Conservation (phyloP, 2,113 vertebrate genomes). For the Columba livia region DNA sequence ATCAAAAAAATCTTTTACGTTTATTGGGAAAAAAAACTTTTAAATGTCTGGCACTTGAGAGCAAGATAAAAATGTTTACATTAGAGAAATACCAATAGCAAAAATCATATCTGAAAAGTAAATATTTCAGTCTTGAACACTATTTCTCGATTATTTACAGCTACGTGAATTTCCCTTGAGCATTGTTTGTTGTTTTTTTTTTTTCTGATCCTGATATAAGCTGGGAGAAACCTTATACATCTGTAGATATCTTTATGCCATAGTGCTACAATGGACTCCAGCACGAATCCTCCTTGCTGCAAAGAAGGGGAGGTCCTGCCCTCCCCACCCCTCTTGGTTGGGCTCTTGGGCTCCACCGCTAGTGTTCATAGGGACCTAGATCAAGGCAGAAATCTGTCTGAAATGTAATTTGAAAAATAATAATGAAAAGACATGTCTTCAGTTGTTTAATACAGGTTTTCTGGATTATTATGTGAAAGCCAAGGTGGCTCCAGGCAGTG, state of each 20-base stretch:
- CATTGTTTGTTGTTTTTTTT: not conserved
- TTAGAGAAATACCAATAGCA: conserved; percentile 48
- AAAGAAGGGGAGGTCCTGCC: not conserved
- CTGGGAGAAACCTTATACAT: not conserved
- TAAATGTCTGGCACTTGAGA: not conserved
- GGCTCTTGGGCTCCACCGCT: not conserved
- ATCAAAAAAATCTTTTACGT: not conserved
- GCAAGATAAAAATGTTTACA: conserved; percentile 61
- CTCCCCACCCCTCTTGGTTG: not conserved
- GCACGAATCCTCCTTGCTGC: not conserved
- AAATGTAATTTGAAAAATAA: not conserved
- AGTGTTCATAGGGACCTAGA: not conserved
- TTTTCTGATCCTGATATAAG: not conserved
- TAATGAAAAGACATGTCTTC: not conserved
- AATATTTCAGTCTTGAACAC: conserved; percentile 25
- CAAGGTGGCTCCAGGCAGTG: not conserved
- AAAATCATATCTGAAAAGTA: conserved; percentile 59
- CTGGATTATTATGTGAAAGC: not conserved
- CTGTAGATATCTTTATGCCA: not conserved
- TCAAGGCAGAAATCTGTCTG: not conserved
- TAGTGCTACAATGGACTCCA: rapidly evolving
- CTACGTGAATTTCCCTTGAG: conserved; percentile 26
- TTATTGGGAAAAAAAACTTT: not conserved
- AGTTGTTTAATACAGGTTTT: not conserved
- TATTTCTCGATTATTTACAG: conserved; percentile 47